Base-by-base conservation (phyloP, 2,113 vertebrate species). In the Phodopus roborovskii region DNA sequence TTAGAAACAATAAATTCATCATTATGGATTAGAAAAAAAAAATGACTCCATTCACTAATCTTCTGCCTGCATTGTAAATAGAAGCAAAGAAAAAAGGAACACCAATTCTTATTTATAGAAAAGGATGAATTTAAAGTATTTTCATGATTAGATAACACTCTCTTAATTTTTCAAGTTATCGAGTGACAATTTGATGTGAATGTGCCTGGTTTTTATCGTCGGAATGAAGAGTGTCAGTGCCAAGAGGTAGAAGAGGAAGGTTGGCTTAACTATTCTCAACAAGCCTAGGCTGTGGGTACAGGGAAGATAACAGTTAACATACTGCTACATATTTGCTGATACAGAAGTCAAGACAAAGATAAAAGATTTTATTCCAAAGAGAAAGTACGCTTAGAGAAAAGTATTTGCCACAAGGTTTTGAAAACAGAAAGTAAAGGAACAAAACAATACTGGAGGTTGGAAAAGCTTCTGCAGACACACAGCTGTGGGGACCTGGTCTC, bases 191-290 rank as follows among this genome's bases (percentile, higher is more conserved):
- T 97, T 97, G 96, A 96, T 97, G 95, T 97, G 94, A 89, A 97
- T 93, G 97, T 97, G 97, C 96, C 98, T 98, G 97, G 97, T 87
- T 98, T 98, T 99, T 98, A 97, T 98, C 98, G 96, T 94, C 91
- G 90, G 89, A 96, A 97, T 97, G 96, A 96, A 97, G 91, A 96
- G 4, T 97, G 97, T 96, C 96, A 96, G 82, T 4, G 7, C 50
- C 96, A 88, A 92, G 93, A 97, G 33, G 97, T 91, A 96, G 68
- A 62, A 77, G 90, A 97, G 97, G 97, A 96, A 3, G 79, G 83
- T 50, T 93, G 97, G 96, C 97, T 98, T 98, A 98, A 98, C 98
- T 98, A 98, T 98, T 98, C 97, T 94, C 92, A 97, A 95, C 97
- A 97, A 97, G 97, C 97, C 95, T 74, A 56, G 48, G 91, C 97